Evolutionary conservation across 2,113 vertebrate species (phyloP).

Genomic region (Syngnathus floridae): DNA sequence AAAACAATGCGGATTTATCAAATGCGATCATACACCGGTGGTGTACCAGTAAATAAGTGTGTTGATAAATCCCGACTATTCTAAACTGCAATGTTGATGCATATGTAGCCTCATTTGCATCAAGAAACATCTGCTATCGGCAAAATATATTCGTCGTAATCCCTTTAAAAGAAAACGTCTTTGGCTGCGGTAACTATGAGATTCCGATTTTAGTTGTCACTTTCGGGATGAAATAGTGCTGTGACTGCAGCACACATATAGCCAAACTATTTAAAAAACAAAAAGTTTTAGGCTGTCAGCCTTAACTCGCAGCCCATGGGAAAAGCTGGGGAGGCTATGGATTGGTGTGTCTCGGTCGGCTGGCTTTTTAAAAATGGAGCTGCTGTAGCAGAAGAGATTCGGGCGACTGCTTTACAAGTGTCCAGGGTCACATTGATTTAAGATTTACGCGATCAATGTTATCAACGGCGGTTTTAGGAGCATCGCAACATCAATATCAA

Average conservation of each 20-base stretch:
- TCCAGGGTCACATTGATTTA: constrained; percentile 47
- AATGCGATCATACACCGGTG: no score
- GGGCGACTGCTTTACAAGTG: constrained; percentile 51
- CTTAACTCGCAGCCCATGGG: constrained; percentile 15
- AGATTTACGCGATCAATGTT: constrained; percentile 52
- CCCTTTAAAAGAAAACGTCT: background rate
- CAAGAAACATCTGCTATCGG: no score
- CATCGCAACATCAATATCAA: constrained; percentile 48
- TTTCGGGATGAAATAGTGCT: background rate
- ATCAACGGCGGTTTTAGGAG: constrained; percentile 43
- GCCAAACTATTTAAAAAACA: constrained; percentile 7
- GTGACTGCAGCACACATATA: constrained; percentile 18
- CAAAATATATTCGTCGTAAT: no score
- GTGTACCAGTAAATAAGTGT: no score
- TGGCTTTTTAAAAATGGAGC: constrained; percentile 45
- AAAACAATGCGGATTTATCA: no score
- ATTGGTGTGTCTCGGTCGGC: constrained; percentile 45
- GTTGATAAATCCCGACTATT: no score
- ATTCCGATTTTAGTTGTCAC: background rate
- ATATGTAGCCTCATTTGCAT: no score
- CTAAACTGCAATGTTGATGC: no score
- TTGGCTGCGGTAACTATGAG: background rate
- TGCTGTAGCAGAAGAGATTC: constrained; percentile 31
- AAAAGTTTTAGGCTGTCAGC: constrained; percentile 22
- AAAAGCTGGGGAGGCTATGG: constrained; percentile 19